phyloP scores from a whole-genome alignment of 2,113 vertebrate species.

The Ophiodon elongatus region DNA sequence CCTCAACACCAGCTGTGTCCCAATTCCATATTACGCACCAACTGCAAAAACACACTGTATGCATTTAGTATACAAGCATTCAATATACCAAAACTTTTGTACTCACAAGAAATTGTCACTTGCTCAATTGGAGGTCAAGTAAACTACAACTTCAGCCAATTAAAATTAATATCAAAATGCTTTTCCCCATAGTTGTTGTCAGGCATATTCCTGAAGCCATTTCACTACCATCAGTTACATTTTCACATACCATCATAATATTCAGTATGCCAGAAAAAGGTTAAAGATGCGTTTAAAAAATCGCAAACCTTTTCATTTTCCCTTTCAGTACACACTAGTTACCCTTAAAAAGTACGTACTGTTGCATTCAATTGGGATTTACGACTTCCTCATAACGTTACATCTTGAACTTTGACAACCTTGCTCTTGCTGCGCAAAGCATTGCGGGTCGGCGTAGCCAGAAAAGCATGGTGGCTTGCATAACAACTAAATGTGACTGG shows the following conservation, averaged over 20 bases:
- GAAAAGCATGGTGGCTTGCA: no score
- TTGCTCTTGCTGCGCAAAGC: no score
- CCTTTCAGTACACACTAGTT: no score
- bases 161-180: background rate
- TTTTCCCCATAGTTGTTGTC: background rate
- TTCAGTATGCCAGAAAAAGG: no score
- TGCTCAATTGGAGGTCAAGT: background rate
- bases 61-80: background rate
- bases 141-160: background rate
- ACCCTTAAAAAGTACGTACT: no score
- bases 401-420: background rate
- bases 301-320: background rate
- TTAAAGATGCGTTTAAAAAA: no score
- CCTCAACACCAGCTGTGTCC: conserved; percentile 3
- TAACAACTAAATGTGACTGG: no score
- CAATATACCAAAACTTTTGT: background rate
- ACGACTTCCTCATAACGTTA: no score
- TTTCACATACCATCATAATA: background rate
- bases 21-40: background rate
- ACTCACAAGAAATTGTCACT: background rate
- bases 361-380: no score
- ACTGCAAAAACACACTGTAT: background rate
- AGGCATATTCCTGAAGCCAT: background rate
- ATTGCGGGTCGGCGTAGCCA: no score
- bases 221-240: background rate